These are phyloP conservation scores for Gobiocypris rarus DNA, from an alignment of 2,113 vertebrate species.

Conservation along the genomic window DNA sequence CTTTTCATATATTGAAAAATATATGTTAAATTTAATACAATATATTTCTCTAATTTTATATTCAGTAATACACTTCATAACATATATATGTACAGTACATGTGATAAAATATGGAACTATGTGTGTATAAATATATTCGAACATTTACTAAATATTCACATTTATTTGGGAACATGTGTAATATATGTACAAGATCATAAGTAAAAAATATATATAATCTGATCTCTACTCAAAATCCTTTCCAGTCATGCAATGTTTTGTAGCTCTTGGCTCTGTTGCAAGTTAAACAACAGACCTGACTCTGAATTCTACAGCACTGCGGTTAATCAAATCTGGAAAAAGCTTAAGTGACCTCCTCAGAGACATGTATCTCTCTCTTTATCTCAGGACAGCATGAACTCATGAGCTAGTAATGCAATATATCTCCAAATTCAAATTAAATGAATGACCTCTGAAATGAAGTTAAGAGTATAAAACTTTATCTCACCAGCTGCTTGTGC, in stretches of 20 bases:
- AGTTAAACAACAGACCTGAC: slow-evolving; percentile 8
- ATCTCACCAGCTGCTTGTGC: slow-evolving; percentile 78
- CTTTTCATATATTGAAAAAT: no score
- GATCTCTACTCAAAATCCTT: not conserved
- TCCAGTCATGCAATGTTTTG: not conserved
- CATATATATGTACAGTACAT: no score
- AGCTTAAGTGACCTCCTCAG: slow-evolving; percentile 1
- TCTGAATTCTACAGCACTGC: slow-evolving; percentile 23
- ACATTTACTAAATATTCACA: no score
- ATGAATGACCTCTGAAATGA: not conserved
- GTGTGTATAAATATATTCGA: no score
- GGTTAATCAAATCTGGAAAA: slow-evolving; percentile 12
- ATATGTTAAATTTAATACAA: no score
- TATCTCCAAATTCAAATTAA: not conserved
- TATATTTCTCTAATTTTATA: no score
- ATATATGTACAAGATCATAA: no score
- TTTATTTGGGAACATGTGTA: no score
- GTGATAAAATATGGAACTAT: no score
- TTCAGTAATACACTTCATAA: no score
- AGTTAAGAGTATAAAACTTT: not conserved
- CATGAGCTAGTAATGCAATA: slow-evolving; percentile 6
- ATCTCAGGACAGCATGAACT: not conserved
- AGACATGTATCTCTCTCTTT: not conserved
- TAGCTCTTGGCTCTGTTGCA: not conserved
- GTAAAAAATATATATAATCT: no score